Evolutionary conservation across 1,140 invertebrate species (phyloP), one percentile per base, ranked within the genome.

Genomic region (Planococcus citri): DNA sequence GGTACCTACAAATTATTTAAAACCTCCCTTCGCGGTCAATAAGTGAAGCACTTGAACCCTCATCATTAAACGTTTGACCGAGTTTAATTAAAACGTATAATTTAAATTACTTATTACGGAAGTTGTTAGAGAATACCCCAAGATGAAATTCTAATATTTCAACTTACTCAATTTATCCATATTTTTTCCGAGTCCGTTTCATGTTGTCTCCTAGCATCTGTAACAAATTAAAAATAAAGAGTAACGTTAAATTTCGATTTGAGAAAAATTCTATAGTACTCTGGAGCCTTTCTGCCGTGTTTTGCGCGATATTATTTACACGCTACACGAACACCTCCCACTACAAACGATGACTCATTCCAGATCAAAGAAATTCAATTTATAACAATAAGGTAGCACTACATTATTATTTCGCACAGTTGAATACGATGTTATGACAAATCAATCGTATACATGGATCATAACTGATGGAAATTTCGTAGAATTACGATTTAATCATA

Each of bases 301-400:
- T 51, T 14, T n/a, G 41, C 41, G 41, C 17, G n/a, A 51, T 51
- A 51, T 51, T 51, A 51, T 20, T n/a, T 33, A 51, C n/a, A 51
- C n/a, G 41, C n/a, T 51, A 51, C 17, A 51, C 29, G 17, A 51
- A 17, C 41, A 51, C 17, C 41, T 51, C 41, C 41, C 41, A 51
- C 41, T n/a, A 51, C 41, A 51, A 51, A 51, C 17, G 41, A 51
- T 51, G 41, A 51, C 41, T 51, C 41, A 51, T 51, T 51, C 41
- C 2, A 51, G 17, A 51, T 51, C 4, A 12, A 33, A 33, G 29
- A 33, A 33, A 33, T 6, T 33, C 12, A 33, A 6, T 33, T 33
- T 6, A 33, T 33, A 33, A 33, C 29, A 33, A 33, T n/a, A 33
- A 33, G 29, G 29, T 12, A 33, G 4, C 3, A 33, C 3, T 12